Evolutionary conservation across 2,113 vertebrate species (phyloP), one percentile per base, ranked within the genome.

Genomic region (Motacilla alba): DNA sequence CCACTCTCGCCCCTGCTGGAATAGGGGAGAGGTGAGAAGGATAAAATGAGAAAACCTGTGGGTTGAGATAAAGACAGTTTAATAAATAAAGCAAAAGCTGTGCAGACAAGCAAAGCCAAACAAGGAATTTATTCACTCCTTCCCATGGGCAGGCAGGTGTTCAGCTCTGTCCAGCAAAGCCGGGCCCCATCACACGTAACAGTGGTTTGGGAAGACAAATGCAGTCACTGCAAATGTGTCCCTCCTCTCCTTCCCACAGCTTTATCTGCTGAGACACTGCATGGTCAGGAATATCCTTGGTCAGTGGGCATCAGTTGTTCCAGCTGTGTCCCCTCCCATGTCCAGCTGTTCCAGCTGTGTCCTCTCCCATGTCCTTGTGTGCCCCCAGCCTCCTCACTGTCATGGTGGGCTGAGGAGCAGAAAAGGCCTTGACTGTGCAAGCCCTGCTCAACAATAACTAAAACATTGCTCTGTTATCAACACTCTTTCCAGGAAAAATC

Each of bases 111-210:
- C 47, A 87, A 76, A 82, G 10, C 16, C 14, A 64, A 58, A 44
- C 14, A 19, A 75, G 16, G 33, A 75, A 81, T 59, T n/a, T 3
- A 59, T 53, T 67, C 26, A 35, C 31, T 20, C 3, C 20, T 76
- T 82, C 56, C 83, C 77, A 31, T 4, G 30, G 56, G 28, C 43
- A 70, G 49, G 43, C 55, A 56, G 55, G 56, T 92, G 77, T 46
- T 87, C 69, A 56, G 28, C 37, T 30, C 53, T 31, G 20, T 43
- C 28, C 33, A 50, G 63, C 43, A 76, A 14, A 75, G 24, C 56
- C 0, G 2, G 28, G 33, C 17, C 37, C 33, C 50, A 31, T 82
- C 43, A 39, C 12, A 21, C 0, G 0, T 14, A 76, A 39, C 20
- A 33, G 26, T 44, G 43, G 21, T 35, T 70, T 31, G 24, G 11